These are phyloP conservation scores for Dasyornis broadbenti DNA, from an alignment of 2,113 vertebrate species.

Conservation along the genomic window DNA sequence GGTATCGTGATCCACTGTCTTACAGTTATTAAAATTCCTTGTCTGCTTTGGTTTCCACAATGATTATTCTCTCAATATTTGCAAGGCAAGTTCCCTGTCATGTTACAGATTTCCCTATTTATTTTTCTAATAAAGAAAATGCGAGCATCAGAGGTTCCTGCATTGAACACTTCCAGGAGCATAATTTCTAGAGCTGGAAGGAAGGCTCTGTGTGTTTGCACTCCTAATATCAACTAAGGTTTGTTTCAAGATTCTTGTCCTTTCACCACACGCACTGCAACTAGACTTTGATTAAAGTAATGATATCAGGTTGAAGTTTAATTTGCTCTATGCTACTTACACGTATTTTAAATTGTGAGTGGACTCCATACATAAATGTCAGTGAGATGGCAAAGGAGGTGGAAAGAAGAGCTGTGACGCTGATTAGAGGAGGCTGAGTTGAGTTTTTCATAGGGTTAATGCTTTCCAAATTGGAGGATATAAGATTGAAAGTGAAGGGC, in stretches of 20 bases:
- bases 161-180: background rate
- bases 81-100: background rate
- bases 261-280: background rate
- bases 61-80: background rate
- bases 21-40: background rate
- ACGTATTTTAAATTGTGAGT: background rate
- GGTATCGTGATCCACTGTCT: background rate
- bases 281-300: background rate
- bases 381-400: slow-evolving; percentile 10
- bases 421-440: slow-evolving; percentile 71
- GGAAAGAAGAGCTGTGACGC: slow-evolving; percentile 50
- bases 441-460: slow-evolving; percentile 80
- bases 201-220: background rate
- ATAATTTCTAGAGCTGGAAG: background rate
- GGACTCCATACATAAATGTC: slow-evolving; percentile 4
- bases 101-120: background rate
- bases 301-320: background rate
- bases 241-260: background rate
- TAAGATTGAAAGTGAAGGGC: slow-evolving; percentile 86
- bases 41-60: background rate
- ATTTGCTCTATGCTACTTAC: background rate
- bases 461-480: slow-evolving; percentile 79
- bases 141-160: background rate
- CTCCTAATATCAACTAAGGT: background rate
- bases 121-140: background rate